These are phyloP conservation scores for Eleutherodactylus coqui DNA, from an alignment of 2,797 vertebrate species.

Conservation along the genomic window DNA sequence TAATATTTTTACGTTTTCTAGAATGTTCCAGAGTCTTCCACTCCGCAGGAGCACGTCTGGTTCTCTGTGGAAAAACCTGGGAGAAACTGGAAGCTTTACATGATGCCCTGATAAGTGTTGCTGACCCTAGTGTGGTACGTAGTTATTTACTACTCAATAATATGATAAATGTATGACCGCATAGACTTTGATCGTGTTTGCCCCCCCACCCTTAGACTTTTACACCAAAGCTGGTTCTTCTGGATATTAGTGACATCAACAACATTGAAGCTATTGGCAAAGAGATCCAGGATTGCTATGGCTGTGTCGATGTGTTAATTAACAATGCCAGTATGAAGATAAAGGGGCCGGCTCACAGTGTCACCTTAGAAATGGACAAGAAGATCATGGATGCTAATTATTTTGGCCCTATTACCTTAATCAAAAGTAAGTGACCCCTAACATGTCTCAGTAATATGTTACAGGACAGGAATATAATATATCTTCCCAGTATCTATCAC, in stretches of 20 bases:
- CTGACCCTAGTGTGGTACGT: slow-evolving; percentile 88
- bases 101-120: slow-evolving; percentile 80
- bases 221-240: slow-evolving; percentile 89
- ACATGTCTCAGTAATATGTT: neutral
- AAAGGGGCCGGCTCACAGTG: slow-evolving; percentile 87
- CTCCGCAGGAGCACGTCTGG: slow-evolving; percentile 86
- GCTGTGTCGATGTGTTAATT: slow-evolving; percentile 91
- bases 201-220: slow-evolving; percentile 81
- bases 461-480: neutral
- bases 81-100: slow-evolving; percentile 89
- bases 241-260: slow-evolving; percentile 91
- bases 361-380: slow-evolving; percentile 91
- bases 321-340: slow-evolving; percentile 93
- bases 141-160: neutral
- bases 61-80: slow-evolving; percentile 89
- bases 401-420: slow-evolving; percentile 91
- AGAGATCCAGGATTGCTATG: slow-evolving; percentile 89
- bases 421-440: slow-evolving; percentile 81
- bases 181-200: slow-evolving; percentile 12
- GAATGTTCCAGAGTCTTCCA: slow-evolving; percentile 92
- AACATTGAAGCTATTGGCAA: slow-evolving; percentile 83
- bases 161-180: neutral
- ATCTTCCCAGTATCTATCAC: too few relatives aligned
- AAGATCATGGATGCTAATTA: slow-evolving; percentile 97
- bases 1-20: slow-evolving; percentile 65